Conservation (phyloP, 2,797 vertebrate genomes). For the Phoeniculus purpureus region DNA sequence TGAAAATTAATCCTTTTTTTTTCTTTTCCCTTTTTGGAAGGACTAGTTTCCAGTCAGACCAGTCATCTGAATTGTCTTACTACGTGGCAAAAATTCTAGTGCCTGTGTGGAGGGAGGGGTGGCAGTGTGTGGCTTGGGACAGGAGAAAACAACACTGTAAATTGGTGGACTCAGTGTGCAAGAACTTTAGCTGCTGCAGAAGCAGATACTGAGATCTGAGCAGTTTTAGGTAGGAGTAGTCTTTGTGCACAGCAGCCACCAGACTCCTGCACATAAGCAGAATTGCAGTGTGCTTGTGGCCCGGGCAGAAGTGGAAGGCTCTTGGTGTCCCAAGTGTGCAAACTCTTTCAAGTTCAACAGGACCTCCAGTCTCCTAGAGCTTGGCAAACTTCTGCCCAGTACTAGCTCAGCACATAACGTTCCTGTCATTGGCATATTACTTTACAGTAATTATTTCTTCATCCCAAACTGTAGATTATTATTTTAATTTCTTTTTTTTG, state of each 20-base stretch:
- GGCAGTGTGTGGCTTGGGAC: background rate
- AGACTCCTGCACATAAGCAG: background rate
- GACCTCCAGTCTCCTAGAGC: background rate
- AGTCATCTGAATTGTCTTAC: background rate
- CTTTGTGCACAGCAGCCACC: background rate
- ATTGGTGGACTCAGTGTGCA: background rate
- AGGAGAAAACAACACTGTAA: background rate
- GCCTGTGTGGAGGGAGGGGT: background rate
- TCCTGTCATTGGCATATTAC: background rate
- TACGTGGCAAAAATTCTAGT: background rate
- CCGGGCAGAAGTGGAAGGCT: background rate
- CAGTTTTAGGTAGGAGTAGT: background rate
- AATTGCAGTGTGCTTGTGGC: background rate
- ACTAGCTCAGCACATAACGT: background rate
- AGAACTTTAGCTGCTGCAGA: background rate
- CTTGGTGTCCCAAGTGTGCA: background rate
- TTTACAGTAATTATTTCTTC: background rate
- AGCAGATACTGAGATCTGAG: background rate
- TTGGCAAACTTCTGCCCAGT: background rate
- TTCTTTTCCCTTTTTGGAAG: background rate
- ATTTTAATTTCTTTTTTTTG: background rate
- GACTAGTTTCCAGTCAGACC: background rate
- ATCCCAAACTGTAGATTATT: background rate
- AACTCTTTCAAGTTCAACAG: background rate
- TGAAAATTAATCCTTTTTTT: conserved; percentile 23